A percentile compares a stretch with the other conserved stretches of the same genome.
These are phyloP conservation scores for Chlorospingus semifuscus DNA, from an alignment of 2,797 vertebrate genomes.

Conservation along the genomic window DNA sequence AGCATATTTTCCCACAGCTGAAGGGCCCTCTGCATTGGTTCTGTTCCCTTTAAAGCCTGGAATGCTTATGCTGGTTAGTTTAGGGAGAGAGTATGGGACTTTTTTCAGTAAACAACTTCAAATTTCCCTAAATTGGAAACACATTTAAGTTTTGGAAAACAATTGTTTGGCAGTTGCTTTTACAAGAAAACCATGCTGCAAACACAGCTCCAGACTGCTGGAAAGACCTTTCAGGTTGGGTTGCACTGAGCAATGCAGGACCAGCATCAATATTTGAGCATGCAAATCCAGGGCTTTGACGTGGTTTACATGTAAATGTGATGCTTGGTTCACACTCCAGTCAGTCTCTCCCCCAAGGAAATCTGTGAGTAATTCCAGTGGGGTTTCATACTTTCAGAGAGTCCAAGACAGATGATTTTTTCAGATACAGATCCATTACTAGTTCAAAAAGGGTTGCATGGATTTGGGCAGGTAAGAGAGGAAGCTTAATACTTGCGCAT, in stretches of 20 bases:
- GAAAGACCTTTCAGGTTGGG: neutral
- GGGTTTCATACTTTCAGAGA: fast-evolving
- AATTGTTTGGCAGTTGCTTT: conserved; percentile 1
- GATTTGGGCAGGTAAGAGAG: neutral
- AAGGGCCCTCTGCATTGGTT: neutral
- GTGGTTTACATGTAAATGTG: neutral
- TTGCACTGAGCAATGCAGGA: neutral
- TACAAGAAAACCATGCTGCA: neutral
- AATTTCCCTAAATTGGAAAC: conserved; percentile 36
- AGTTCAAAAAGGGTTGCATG: neutral
- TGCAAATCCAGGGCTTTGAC: neutral
- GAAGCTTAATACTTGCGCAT: neutral
- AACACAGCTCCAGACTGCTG: neutral
- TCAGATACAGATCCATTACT: neutral
- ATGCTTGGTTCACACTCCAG: neutral
- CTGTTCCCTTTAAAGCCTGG: neutral
- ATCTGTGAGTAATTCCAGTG: neutral
- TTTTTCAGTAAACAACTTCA: neutral
- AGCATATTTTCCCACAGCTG: neutral
- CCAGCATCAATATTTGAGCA: neutral
- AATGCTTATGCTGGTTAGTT: neutral
- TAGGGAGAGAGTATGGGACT: neutral
- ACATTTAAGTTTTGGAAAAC: conserved; percentile 22
- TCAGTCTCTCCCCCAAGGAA: neutral
- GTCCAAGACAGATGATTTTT: neutral